These are phyloP conservation scores for Mnemiopsis leidyi DNA, from an alignment of 37 sponge, comb jelly and placozoan species.

Conservation along the genomic window DNA sequence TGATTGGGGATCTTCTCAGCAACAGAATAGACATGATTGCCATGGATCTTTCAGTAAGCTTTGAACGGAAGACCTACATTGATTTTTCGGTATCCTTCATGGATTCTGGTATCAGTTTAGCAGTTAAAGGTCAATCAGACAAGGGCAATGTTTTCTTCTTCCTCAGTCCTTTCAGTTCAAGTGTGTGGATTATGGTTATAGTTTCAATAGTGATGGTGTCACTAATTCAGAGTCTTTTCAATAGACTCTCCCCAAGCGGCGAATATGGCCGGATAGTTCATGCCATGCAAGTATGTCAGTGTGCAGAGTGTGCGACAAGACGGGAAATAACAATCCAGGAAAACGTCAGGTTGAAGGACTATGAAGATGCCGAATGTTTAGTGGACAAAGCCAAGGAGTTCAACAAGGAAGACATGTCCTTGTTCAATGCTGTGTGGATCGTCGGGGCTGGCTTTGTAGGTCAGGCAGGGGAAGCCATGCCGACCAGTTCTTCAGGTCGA, in stretches of 20 bases:
- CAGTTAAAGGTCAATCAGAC: background rate
- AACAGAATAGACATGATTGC: conserved; percentile 11
- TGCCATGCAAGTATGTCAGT: background rate
- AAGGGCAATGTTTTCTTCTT: conserved; percentile 51
- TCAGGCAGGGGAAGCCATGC: conserved; percentile 18
- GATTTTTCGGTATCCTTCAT: conserved; percentile 58
- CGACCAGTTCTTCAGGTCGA: background rate
- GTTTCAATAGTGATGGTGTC: background rate
- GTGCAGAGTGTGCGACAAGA: background rate
- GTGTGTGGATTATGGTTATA: conserved; percentile 26
- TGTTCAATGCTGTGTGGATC: conserved; percentile 23
- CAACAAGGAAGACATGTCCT: background rate
- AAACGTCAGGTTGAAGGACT: background rate
- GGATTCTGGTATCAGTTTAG: conserved; percentile 6
- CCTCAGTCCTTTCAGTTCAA: background rate
- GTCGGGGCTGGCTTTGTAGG: background rate
- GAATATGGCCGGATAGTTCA: background rate
- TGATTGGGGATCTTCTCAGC: background rate
- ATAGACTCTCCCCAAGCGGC: background rate
- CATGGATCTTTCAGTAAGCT: conserved; percentile 44
- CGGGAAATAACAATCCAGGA: background rate
- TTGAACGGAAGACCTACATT: conserved; percentile 25
- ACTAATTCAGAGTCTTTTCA: background rate
- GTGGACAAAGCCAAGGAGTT: background rate
- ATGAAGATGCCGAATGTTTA: background rate